Base-by-base conservation (phyloP, 2,797 vertebrate genomes). In the Hippocampus kuda region DNA sequence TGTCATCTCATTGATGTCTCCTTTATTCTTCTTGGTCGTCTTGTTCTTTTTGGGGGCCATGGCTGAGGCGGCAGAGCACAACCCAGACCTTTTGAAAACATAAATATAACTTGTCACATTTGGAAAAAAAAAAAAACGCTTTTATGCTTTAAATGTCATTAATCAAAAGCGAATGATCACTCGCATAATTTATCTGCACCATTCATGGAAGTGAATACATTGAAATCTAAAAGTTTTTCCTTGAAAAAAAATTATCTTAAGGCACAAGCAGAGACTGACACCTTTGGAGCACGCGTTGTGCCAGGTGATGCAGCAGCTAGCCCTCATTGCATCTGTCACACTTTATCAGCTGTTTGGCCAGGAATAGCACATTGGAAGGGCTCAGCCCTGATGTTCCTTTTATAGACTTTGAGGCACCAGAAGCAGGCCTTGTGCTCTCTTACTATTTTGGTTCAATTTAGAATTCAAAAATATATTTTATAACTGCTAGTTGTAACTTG, bases 31-130 rank as follows among this genome's bases (percentile, higher is more conserved):
- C 83, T 93, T 99, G 76, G 92, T 80, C 12, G 91, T 83, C 91
- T 98, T 99, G 86, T 84, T 93, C 95, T 96, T 99, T 91, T 99
- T 99, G 71, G 97, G 97, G 86, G 97, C 96, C 97, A 99, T 99
- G 91, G 88, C 91, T 93, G 93, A 81, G 90, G 91, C 80, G 84
- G 81, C 77, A 81, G 89, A 88, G 90, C 85, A 89, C 93, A 92
- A 92, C 91, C 91, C 91, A 92, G 86, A 91, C 84, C 87, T 92
- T 85, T 75, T 84, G 81, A 66, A 85, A 85, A 81, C 34, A 61
- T 8, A 67, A 70, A 44, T 12, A 46, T 8, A 65, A 48, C 30
- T 18, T 20, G 15, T 60, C 30, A 61, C 7, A 34, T 38, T 38
- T 61, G 30, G 59, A 61, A 15, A 48, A 65, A 26, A 46, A 26